Percentiles rank a stretch among this genome's conserved stretches.
Evolutionary conservation across 2,888 invertebrate species (phyloP).

Genomic region (Philonicus albiceps): DNA sequence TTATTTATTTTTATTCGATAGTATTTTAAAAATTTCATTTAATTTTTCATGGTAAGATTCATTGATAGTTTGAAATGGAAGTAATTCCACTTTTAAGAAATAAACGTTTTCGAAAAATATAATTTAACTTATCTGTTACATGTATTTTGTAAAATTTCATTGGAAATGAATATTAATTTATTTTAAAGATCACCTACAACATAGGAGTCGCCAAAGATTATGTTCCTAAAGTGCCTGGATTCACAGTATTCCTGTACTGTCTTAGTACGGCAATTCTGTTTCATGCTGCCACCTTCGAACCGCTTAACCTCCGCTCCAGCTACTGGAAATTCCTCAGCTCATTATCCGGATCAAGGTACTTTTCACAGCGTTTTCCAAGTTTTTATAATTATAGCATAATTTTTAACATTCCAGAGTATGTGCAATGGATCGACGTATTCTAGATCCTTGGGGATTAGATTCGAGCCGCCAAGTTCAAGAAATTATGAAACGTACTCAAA

Average conservation of each 20-base stretch:
- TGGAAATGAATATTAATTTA: too few species aligned
- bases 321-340: slow-evolving; percentile 83
- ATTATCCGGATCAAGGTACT: slow-evolving; percentile 74
- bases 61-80: too few species aligned
- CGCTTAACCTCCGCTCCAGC: slow-evolving; percentile 78
- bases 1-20: too few species aligned
- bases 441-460: slow-evolving; percentile 71
- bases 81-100: too few species aligned
- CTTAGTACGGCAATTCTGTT: slow-evolving; percentile 80
- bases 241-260: slow-evolving; percentile 76
- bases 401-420: slow-evolving; percentile 64
- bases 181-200: slow-evolving; percentile 72
- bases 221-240: slow-evolving; percentile 74
- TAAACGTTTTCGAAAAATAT: too few species aligned
- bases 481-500: slow-evolving; percentile 57
- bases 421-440: slow-evolving; percentile 67
- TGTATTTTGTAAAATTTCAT: too few species aligned
- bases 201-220: slow-evolving; percentile 72
- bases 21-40: too few species aligned
- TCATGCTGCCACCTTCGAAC: slow-evolving; percentile 80
- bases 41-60: too few species aligned
- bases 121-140: too few species aligned
- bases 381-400: not conserved
- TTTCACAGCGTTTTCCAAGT: slow-evolving; percentile 45
- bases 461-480: slow-evolving; percentile 65